phyloP scores from a whole-genome alignment of 2,113 vertebrate genomes.

The Mormoops blainvillei region DNA sequence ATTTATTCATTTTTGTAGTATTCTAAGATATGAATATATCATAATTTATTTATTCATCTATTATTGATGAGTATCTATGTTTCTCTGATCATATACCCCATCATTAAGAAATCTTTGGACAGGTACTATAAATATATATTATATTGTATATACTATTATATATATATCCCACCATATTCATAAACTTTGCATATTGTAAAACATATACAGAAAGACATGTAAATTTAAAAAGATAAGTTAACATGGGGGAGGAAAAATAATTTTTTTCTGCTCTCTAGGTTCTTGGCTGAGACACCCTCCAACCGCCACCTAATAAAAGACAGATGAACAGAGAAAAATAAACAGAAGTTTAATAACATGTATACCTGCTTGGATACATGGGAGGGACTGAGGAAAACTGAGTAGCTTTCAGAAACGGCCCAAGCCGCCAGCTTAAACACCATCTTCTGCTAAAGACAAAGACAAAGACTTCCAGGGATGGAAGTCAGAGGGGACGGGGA shows the following conservation, averaged over 20 bases:
- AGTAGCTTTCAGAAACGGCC: too few relatives aligned
- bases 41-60: not conserved
- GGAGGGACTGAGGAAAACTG: too few relatives aligned
- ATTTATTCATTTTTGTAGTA: not conserved
- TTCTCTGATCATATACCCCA: not conserved
- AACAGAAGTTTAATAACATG: not conserved
- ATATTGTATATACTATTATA: not conserved
- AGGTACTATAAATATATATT: too few relatives aligned
- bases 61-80: not conserved
- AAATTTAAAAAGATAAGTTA: not conserved
- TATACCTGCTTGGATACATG: too few relatives aligned
- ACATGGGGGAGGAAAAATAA: not conserved
- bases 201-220: not conserved
- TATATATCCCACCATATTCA: not conserved
- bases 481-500: too few relatives aligned
- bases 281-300: not conserved
- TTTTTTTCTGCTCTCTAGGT: not conserved
- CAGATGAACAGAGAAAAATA: not conserved
- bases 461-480: too few relatives aligned
- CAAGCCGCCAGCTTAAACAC: not conserved
- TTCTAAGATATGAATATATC: not conserved
- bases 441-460: not conserved
- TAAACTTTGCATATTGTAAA: not conserved
- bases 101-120: not conserved
- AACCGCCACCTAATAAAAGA: not conserved